phyloP scores from a whole-genome alignment of 1,140 invertebrate species.

The Campodea augens region DNA sequence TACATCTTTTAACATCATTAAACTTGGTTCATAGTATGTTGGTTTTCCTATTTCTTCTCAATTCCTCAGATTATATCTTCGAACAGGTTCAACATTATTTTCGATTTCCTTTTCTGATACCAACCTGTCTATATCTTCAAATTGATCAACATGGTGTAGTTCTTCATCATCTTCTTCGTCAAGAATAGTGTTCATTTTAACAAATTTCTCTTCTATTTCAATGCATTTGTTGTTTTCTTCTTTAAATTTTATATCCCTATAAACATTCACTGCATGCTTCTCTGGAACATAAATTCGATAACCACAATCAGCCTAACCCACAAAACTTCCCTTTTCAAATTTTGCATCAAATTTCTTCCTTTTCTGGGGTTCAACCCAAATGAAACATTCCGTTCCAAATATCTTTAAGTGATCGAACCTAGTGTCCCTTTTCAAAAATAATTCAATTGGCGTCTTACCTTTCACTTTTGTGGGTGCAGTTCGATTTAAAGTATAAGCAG shows the following conservation, averaged over 20 bases:
- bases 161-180: too few species aligned
- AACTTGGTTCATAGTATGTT: neutral
- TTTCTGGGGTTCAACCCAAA: constrained; percentile 3
- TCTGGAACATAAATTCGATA: constrained; percentile 1
- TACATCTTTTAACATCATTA: constrained; percentile 9
- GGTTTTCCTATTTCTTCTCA: neutral
- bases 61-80: neutral
- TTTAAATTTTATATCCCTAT: too few species aligned
- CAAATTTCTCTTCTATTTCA: too few species aligned
- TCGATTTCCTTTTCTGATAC: constrained; percentile 5
- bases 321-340: too few species aligned
- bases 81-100: too few species aligned
- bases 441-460: constrained; percentile 12
- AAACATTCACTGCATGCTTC: neutral
- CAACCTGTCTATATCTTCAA: neutral
- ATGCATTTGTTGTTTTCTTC: too few species aligned
- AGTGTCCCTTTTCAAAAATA: constrained; percentile 2
- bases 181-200: too few species aligned
- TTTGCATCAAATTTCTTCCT: constrained; percentile 8
- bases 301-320: neutral
- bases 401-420: neutral
- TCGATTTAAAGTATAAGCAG: constrained; percentile 12
- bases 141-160: too few species aligned
- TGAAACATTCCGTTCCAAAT: neutral
- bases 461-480: neutral